Base-by-base conservation (phyloP, 2,888 invertebrate species). In the Lampropteryx suffumata region DNA sequence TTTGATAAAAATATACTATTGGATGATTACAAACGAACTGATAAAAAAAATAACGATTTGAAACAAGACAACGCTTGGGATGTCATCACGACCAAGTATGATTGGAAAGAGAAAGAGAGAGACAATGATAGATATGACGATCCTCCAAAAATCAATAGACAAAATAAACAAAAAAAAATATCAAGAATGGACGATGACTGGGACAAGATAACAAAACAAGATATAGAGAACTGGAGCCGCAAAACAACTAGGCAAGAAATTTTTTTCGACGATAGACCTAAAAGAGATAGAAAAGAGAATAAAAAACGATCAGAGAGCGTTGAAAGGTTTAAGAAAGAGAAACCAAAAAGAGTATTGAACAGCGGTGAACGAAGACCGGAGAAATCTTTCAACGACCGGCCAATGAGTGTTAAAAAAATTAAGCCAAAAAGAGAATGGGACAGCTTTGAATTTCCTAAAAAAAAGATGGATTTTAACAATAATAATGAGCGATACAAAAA, bases 1-100 rank as follows among this genome's bases (percentile, higher is more conserved):
- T 24, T 7, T 5, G 6, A 24, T 24, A 24, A 24, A 24, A 24
- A 24, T 3, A 24, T 6, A 24, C 7, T 7, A 37, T 34, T 36
- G 10, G 32, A 50, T 39, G 17, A 47, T n/a, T 27, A 34, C 26
- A 24, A 24, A 24, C 3, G 17, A 17, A 24, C 1, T n/a, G 27
- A 13, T n/a, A n/a, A 27, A 1, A 35, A 24, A n/a, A 26, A 41
- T 6, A 41, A 6, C 10, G 13, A 11, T 5, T 3, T 28, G 5
- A 41, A 45, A 35, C 48, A 49, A 33, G 49, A 57, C 5, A 41
- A 50, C 2, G 30, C 24, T 14, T 54, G 52, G 58, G 57, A 57
- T 40, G 34, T 50, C 0, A 49, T 45, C 30, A 56, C 57, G 8
- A 54, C 40, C 34, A 30, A 43, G 46, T 43, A 43, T n/a, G 32